Evolutionary conservation across 2,888 invertebrate species (phyloP).

Genomic region (Taphrorychus bicolor): DNA sequence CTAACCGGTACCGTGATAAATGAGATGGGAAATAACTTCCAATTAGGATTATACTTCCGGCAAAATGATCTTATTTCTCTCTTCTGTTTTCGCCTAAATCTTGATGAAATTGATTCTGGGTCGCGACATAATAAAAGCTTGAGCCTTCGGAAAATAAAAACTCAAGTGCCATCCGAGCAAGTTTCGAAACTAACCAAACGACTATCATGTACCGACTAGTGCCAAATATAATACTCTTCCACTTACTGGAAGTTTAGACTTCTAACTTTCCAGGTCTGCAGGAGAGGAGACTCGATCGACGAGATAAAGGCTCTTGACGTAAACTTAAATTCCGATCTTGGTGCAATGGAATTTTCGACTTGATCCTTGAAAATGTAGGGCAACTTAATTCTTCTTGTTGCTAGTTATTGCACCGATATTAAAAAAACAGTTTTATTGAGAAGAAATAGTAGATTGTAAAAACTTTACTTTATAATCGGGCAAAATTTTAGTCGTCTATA

Average conservation of each 20-base stretch:
- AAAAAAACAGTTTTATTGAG: too few species aligned
- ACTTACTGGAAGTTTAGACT: not conserved
- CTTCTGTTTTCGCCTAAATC: not conserved
- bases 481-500: too few species aligned
- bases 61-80: not conserved
- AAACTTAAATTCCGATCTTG: not conserved
- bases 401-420: too few species aligned
- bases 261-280: not conserved
- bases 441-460: too few species aligned
- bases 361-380: not conserved
- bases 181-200: not conserved
- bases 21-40: constrained; percentile 2
- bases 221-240: not conserved
- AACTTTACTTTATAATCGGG: too few species aligned
- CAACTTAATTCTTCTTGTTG: too few species aligned
- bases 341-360: not conserved
- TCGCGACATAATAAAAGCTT: too few species aligned
- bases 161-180: not conserved
- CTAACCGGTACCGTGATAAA: constrained; percentile 6
- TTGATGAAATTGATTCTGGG: not conserved
- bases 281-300: not conserved
- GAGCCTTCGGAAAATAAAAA: too few species aligned
- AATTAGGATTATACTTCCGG: not conserved
- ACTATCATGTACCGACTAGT: not conserved
- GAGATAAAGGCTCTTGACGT: not conserved